Evolutionary conservation across 2,113 vertebrate genomes (phyloP).

Genomic region (Heterotis niloticus): DNA sequence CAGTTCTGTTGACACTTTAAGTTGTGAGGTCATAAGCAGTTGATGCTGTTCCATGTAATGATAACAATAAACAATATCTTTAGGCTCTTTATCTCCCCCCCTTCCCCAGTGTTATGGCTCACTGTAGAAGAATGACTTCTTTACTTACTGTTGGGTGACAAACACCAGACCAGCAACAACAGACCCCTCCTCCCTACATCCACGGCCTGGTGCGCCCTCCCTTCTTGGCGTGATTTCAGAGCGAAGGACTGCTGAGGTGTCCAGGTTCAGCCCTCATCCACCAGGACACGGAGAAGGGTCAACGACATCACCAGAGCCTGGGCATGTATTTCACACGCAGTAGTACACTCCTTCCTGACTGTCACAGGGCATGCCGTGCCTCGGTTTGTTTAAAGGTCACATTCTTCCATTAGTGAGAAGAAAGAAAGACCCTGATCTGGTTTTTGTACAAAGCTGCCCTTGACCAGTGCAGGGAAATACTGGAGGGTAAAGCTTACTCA

Average conservation of each 20-base stretch:
- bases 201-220: too few species aligned
- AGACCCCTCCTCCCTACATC: too few species aligned
- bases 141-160: too few species aligned
- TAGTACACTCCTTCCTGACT: neutral
- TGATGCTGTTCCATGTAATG: neutral
- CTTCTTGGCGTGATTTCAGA: too few species aligned
- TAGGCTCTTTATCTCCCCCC: neutral
- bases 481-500: neutral
- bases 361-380: neutral
- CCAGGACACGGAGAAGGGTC: too few species aligned
- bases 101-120: neutral
- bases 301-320: neutral
- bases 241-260: too few species aligned
- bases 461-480: neutral
- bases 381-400: conserved; percentile 20
- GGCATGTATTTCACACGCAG: neutral
- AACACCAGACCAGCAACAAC: too few species aligned
- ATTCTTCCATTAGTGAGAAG: conserved; percentile 8
- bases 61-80: neutral
- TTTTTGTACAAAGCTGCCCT: conserved; percentile 18
- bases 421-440: conserved; percentile 10
- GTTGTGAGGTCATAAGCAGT: neutral
- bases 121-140: neutral
- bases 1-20: neutral
- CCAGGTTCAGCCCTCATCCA: too few species aligned